A percentile compares a stretch with the other conserved stretches of the same genome.
phyloP scores from a whole-genome alignment of 2,888 invertebrate species.

The Tiphia femorata region DNA sequence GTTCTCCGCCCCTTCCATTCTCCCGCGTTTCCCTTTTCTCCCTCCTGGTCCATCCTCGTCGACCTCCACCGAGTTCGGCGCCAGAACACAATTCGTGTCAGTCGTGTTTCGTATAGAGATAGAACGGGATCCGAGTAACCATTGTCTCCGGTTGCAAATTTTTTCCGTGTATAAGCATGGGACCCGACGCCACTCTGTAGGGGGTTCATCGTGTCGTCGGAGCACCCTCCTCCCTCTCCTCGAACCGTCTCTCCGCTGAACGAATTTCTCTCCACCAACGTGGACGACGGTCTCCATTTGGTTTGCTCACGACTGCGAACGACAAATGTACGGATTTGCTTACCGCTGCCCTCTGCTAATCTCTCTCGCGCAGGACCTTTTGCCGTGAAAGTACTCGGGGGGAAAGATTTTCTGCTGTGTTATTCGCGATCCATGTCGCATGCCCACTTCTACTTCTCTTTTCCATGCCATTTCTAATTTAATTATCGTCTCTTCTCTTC shows the following conservation, averaged over 20 bases:
- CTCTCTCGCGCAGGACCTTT: no score
- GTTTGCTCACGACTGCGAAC: conserved; percentile 34
- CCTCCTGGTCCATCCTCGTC: conserved; percentile 27
- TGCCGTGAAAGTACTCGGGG: no score
- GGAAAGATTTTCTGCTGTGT: no score
- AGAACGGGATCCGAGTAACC: conserved; percentile 46
- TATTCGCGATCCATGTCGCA: no score
- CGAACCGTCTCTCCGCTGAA: conserved; percentile 12
- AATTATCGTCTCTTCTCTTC: no score
- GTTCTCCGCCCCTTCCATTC: conserved; percentile 5
- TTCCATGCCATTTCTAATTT: no score
- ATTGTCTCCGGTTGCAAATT: conserved; percentile 67
- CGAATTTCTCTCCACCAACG: background rate
- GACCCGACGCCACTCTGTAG: conserved; percentile 48
- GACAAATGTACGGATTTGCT: conserved; percentile 52
- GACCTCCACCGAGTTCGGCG: conserved; percentile 53
- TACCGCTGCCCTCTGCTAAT: conserved; percentile 35
- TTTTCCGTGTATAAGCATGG: conserved; percentile 57
- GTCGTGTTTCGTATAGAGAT: conserved; percentile 58
- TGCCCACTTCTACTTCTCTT: no score
- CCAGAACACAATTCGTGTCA: conserved; percentile 65
- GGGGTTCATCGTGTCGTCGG: conserved; percentile 56
- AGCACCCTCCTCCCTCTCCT: background rate
- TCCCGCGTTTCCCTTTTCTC: conserved; percentile 7
- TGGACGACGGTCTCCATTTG: no score